phyloP scores from a whole-genome alignment of 2,113 vertebrate species.

The Leptodactylus fuscus region DNA sequence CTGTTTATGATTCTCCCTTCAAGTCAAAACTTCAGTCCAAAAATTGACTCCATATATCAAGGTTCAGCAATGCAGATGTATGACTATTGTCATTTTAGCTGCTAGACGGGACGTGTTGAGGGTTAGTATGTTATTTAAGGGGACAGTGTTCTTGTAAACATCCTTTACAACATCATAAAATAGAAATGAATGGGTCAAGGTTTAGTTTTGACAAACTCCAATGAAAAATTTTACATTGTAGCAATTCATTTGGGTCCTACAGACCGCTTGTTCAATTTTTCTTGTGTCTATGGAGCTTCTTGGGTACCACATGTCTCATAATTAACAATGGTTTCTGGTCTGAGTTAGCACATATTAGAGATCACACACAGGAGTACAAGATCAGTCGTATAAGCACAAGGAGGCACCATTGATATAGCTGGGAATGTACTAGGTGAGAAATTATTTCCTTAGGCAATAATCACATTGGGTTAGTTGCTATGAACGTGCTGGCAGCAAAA shows the following conservation, averaged over 20 bases:
- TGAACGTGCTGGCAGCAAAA: too few relatives aligned
- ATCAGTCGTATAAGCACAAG: too few relatives aligned
- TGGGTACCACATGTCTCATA: too few relatives aligned
- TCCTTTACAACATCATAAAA: not conserved
- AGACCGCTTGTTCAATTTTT: too few relatives aligned
- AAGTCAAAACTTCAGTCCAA: slow-evolving; percentile 28
- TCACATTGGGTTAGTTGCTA: too few relatives aligned
- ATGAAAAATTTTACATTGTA: not conserved
- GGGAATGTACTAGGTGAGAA: too few relatives aligned
- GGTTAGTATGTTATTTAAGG: not conserved
- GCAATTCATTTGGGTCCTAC: not conserved
- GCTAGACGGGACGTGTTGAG: not conserved
- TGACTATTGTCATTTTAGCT: not conserved
- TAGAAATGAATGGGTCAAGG: not conserved
- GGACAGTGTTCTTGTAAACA: not conserved
- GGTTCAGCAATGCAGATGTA: not conserved
- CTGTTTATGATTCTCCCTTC: slow-evolving; percentile 19
- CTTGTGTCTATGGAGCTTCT: too few relatives aligned
- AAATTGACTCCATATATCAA: slow-evolving; percentile 24
- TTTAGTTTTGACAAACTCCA: not conserved
- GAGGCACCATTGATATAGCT: too few relatives aligned
- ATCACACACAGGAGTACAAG: too few relatives aligned
- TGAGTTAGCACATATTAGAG: too few relatives aligned
- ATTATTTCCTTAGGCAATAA: too few relatives aligned
- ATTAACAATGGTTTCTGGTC: too few relatives aligned